These are phyloP conservation scores for Stomatorhinus walkeri DNA, from an alignment of 2,797 vertebrate species.

Conservation along the genomic window DNA sequence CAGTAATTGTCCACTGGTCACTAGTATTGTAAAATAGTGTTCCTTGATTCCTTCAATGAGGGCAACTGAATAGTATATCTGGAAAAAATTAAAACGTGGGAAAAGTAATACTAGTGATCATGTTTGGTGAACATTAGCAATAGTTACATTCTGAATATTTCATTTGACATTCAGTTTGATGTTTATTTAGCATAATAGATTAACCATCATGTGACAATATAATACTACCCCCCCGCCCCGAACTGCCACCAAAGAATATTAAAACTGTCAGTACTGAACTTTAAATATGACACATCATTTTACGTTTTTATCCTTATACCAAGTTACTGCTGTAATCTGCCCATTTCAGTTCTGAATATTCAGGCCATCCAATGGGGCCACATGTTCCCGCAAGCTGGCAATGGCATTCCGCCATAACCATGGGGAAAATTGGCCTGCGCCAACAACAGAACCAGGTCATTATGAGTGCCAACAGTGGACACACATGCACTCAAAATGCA, in stretches of 20 bases:
- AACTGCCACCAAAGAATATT: not conserved
- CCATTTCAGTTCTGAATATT: not conserved
- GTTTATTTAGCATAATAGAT: not conserved
- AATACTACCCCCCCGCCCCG: not conserved
- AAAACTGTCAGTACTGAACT: not conserved
- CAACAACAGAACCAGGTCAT: constrained; percentile 25
- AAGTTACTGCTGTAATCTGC: not conserved
- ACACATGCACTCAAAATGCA: constrained; percentile 20
- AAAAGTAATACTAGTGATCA: not conserved
- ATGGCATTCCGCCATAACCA: not conserved
- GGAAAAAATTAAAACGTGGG: not conserved
- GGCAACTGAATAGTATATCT: not conserved
- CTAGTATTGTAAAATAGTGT: not conserved
- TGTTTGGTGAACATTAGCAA: not conserved
- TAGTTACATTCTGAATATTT: not conserved
- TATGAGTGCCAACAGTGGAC: constrained; percentile 16
- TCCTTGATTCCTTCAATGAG: not conserved
- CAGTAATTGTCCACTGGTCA: not conserved
- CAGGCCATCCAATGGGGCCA: not conserved
- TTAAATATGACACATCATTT: not conserved
- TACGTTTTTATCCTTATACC: not conserved
- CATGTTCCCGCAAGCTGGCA: not conserved
- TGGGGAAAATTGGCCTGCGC: not conserved
- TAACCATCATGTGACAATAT: not conserved
- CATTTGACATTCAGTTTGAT: not conserved